Conservation (phyloP, 2,888 invertebrate species). For the Caenorhabditis sulstoni region DNA sequence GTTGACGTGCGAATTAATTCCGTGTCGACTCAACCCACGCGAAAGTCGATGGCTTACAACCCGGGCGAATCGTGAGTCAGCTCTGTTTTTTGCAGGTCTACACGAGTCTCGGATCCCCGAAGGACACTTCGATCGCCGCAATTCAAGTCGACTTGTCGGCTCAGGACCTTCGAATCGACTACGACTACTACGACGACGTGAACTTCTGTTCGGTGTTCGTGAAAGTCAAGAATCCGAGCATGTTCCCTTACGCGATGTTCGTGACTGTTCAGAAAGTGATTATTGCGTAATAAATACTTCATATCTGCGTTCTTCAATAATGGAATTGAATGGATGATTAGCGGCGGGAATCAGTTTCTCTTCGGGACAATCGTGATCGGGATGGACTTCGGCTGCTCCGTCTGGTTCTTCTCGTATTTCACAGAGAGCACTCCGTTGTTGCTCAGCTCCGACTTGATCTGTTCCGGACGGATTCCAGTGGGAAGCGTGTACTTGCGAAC, state of each 20-base stretch:
- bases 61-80: too few species aligned
- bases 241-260: slow-evolving; percentile 42
- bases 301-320: slow-evolving; percentile 34
- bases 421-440: slow-evolving; percentile 73
- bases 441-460: slow-evolving; percentile 70
- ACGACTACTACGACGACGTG: slow-evolving; percentile 51
- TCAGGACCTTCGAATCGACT: slow-evolving; percentile 29
- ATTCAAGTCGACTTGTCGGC: slow-evolving; percentile 36
- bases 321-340: slow-evolving; percentile 32
- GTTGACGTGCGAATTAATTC: too few species aligned
- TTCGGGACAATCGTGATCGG: slow-evolving; percentile 67
- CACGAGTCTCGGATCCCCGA: slow-evolving; percentile 23
- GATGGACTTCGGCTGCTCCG: slow-evolving; percentile 59
- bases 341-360: slow-evolving; percentile 31
- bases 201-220: slow-evolving; percentile 53
- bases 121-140: slow-evolving; percentile 32
- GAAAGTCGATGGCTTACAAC: too few species aligned
- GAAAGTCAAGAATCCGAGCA: slow-evolving; percentile 36
- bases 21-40: too few species aligned
- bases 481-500: slow-evolving; percentile 74
- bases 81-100: slow-evolving; percentile 19
- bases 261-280: slow-evolving; percentile 49
- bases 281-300: slow-evolving; percentile 5
- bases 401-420: slow-evolving; percentile 69
- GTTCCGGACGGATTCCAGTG: slow-evolving; percentile 68